Conservation (phyloP, 2,113 vertebrate genomes). For the Carettochelys insculpta region DNA sequence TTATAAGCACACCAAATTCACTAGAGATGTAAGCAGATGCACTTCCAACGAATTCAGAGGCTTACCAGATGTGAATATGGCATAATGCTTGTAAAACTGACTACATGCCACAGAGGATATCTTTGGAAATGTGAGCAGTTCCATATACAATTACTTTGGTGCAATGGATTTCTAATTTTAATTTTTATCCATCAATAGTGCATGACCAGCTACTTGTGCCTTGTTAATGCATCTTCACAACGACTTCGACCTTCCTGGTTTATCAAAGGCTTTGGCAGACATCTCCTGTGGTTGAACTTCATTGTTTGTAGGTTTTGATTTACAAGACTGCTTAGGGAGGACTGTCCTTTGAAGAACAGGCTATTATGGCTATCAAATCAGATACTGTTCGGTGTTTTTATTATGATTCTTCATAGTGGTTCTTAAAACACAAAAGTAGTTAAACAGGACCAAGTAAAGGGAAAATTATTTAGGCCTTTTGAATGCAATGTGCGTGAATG, state of each 20-base stretch:
- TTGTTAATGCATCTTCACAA: neutral
- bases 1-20: neutral
- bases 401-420: neutral
- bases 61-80: neutral
- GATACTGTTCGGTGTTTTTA: neutral
- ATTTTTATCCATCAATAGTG: neutral
- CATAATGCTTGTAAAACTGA: neutral
- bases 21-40: neutral
- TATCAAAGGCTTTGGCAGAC: neutral
- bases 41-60: neutral
- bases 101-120: neutral
- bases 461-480: fast-evolving
- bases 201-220: neutral
- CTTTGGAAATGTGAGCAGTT: neutral
- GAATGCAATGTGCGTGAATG: neutral
- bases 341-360: neutral
- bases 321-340: neutral
- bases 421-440: neutral
- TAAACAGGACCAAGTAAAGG: neutral
- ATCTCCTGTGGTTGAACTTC: neutral
- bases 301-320: neutral
- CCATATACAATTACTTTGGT: neutral
- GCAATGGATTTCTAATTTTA: neutral
- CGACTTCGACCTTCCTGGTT: neutral
- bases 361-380: neutral